Base-by-base conservation (phyloP, 2,888 invertebrate genomes). In the Parascotia fuliginaria region DNA sequence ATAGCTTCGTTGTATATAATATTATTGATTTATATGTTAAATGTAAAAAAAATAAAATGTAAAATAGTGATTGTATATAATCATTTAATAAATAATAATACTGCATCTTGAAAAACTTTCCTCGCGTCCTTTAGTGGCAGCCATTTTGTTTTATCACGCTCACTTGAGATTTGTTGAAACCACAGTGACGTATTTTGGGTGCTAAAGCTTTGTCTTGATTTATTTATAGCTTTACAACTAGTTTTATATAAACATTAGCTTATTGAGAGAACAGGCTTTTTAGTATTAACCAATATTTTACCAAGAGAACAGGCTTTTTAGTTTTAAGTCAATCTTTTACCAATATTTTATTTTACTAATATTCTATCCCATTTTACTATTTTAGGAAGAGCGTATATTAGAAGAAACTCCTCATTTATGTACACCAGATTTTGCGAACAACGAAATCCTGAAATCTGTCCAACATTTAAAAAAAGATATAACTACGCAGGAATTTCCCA, bases 131-230 rank as follows among this genome's bases (percentile, higher is more conserved):
- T 41, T 41, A 41, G 41, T 22, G 32, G 32, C 32, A 41, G 32
- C 41, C 41, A 41, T 41, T 41, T 41, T 42, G 32, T 42, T 42
- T 42, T 22, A 42, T 19, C 33, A 42, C 42, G 33, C 42, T 33
- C 41, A 22, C 42, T 42, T 32, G 22, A 41, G 31, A 41, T 32
- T 41, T 41, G 40, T 41, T 41, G 22, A 41, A 32, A 32, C 41
- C 31, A 41, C 31, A 32, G 41, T 41, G 31, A 41, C 31, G 22
- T 32, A 41, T 32, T 41, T 41, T 41, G 41, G 41, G 41, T 32
- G 41, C 31, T 32, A 31, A 29, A 40, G 39, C 28, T 40, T 28
- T 40, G 29, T 28, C 39, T 40, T 29, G 28, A 28, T 28, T 40
- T 39, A 28, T 39, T 39, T 28, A 39, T 9, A 27, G 9, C n/a